Conservation (phyloP, 2,888 invertebrate genomes). For the Pecten maximus region DNA sequence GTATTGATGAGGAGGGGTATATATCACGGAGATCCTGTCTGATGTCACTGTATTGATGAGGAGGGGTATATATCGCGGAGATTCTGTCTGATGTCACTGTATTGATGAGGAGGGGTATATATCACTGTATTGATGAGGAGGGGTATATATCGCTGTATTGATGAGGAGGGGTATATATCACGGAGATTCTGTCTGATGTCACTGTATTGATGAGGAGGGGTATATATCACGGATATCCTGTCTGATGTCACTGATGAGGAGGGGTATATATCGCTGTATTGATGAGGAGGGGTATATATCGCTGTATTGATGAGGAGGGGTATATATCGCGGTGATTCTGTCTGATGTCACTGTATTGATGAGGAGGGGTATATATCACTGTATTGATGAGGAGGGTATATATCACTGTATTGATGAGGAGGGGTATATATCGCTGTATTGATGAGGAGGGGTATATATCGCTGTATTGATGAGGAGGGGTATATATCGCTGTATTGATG, state of each 20-base stretch:
- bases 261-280: neutral
- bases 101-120: too few species aligned
- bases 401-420: neutral
- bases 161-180: too few species aligned
- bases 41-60: neutral
- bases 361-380: neutral
- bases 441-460: too few species aligned
- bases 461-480: neutral
- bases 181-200: neutral
- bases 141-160: neutral
- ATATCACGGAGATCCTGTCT: neutral
- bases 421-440: neutral
- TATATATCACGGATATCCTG: too few species aligned
- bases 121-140: neutral
- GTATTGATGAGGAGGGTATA: too few species aligned
- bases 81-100: too few species aligned
- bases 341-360: too few species aligned
- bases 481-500: neutral
- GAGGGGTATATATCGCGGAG: neutral
- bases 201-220: neutral
- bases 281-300: neutral
- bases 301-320: too few species aligned
- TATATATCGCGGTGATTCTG: neutral
- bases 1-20: too few species aligned
- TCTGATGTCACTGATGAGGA: too few species aligned